Percentiles rank a stretch among this genome's conserved stretches.
Conservation (phyloP, 2,888 invertebrate species). For the Latrodectus hesperus region DNA sequence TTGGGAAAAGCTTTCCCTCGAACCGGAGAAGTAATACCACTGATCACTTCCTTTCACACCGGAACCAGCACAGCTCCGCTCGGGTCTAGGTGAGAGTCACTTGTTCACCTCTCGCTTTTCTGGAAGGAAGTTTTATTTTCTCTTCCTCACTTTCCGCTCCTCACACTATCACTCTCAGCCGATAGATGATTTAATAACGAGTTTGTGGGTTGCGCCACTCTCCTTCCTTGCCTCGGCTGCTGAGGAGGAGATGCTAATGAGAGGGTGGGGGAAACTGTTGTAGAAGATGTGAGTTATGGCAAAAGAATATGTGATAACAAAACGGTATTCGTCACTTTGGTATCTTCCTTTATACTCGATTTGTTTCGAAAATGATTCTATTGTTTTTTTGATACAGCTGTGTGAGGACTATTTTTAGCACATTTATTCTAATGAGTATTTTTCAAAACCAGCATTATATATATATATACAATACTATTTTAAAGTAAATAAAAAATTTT, state of each 20-base stretch:
- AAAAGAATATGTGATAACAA: slow-evolving; percentile 1
- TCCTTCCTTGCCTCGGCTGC: background rate
- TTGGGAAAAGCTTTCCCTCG: slow-evolving; percentile 14
- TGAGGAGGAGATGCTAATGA: background rate
- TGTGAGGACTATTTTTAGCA: too few species aligned
- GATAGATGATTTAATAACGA: slow-evolving; percentile 46
- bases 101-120: slow-evolving; percentile 11
- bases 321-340: background rate
- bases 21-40: background rate
- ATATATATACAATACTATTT: too few species aligned
- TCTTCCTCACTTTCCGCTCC: background rate
- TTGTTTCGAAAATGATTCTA: too few species aligned
- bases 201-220: slow-evolving; percentile 1
- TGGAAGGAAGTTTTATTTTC: slow-evolving; percentile 18
- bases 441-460: too few species aligned
- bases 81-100: background rate
- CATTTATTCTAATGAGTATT: too few species aligned
- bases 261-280: background rate
- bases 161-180: slow-evolving; percentile 17
- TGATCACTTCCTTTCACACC: slow-evolving; percentile 14
- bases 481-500: too few species aligned
- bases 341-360: background rate
- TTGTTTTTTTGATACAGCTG: too few species aligned
- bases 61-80: slow-evolving; percentile 6
- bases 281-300: background rate